These are phyloP conservation scores for Leptinotarsa defecta DNA, from an alignment of 1,140 invertebrate genomes.

Conservation along the genomic window DNA sequence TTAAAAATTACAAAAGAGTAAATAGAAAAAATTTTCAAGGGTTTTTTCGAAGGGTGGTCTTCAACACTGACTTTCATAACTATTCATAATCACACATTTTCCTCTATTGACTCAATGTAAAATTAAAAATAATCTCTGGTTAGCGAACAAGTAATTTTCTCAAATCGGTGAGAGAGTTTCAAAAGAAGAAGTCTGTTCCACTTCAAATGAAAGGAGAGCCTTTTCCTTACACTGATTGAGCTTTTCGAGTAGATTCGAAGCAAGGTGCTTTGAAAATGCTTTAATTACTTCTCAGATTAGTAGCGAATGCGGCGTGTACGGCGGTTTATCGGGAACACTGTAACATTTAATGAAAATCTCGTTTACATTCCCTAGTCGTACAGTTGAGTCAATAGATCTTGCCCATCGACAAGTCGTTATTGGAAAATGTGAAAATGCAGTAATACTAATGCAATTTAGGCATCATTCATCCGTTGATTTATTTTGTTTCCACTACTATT, in stretches of 20 bases:
- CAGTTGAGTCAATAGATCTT: conserved; percentile 11
- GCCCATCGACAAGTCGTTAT: neutral
- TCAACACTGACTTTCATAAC: no score
- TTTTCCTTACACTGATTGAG: conserved; percentile 11
- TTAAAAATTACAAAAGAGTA: no score
- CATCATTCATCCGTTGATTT: no score
- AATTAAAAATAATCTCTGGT: no score
- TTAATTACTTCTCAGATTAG: conserved; percentile 47
- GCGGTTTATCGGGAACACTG: conserved; percentile 42
- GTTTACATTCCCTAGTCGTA: conserved; percentile 35
- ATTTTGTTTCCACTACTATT: no score
- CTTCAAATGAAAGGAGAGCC: neutral
- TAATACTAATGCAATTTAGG: no score
- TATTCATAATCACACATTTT: no score
- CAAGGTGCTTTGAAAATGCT: conserved; percentile 33
- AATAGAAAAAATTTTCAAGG: no score
- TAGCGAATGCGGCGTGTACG: conserved; percentile 28
- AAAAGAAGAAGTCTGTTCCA: neutral
- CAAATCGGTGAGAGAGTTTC: neutral
- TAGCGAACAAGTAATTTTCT: no score
- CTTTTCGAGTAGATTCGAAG: conserved; percentile 22
- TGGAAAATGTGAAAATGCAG: no score
- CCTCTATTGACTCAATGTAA: no score
- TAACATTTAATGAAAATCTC: conserved; percentile 49
- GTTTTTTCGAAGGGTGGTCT: no score